A percentile compares a stretch with the other conserved stretches of the same genome.
These are phyloP conservation scores for Hucho hucho DNA, from an alignment of 2,113 vertebrate species.

Conservation along the genomic window DNA sequence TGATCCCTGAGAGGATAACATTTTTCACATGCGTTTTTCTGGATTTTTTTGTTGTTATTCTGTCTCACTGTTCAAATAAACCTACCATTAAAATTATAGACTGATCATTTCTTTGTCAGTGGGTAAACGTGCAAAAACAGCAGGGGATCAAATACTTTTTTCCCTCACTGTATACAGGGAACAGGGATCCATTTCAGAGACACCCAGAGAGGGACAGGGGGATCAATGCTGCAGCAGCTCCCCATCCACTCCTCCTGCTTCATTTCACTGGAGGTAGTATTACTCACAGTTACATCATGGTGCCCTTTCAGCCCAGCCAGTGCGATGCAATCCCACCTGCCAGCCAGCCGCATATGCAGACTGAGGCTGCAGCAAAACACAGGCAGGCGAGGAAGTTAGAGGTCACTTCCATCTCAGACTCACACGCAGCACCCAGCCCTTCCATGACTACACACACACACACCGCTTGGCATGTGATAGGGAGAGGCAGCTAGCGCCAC, in stretches of 20 bases:
- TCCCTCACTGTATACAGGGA: too few relatives aligned
- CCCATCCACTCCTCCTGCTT: background rate
- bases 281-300: conserved; percentile 75
- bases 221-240: background rate
- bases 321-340: conserved; percentile 59
- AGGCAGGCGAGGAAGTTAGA: background rate
- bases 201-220: background rate
- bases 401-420: conserved; percentile 16
- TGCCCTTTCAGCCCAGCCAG: conserved; percentile 46
- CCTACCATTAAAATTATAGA: too few relatives aligned
- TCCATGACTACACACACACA: too few relatives aligned
- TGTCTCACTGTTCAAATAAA: too few relatives aligned
- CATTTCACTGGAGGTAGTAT: conserved; percentile 51
- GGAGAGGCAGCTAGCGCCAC: too few relatives aligned
- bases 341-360: conserved; percentile 15
- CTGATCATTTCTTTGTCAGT: too few relatives aligned
- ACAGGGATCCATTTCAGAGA: background rate
- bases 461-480: too few relatives aligned
- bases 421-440: background rate
- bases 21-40: too few relatives aligned
- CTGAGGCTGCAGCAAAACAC: conserved; percentile 22
- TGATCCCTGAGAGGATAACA: too few relatives aligned
- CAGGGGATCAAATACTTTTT: too few relatives aligned
- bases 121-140: too few relatives aligned
- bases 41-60: too few relatives aligned